These are phyloP conservation scores for Parotocinclus haroldoi DNA, from an alignment of 2,797 vertebrate genomes.

Conservation along the genomic window DNA sequence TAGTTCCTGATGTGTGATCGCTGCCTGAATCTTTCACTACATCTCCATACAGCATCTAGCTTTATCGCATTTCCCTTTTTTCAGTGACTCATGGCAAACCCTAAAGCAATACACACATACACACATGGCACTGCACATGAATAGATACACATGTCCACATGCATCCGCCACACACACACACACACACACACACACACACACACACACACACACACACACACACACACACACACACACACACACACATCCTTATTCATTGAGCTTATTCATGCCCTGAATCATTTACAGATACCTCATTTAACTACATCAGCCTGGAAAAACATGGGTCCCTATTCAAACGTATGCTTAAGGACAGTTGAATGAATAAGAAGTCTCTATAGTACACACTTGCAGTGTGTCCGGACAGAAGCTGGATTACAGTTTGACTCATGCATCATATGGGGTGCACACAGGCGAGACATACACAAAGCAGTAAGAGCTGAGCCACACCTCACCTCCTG, in stretches of 20 bases:
- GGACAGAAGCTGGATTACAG: conserved; percentile 6
- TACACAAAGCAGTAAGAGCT: conserved; percentile 1
- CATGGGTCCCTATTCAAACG: too few relatives aligned
- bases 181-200: conserved; percentile 14
- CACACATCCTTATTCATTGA: too few relatives aligned
- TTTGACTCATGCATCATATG: conserved; percentile 2
- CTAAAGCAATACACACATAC: conserved; percentile 47
- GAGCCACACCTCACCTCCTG: conserved; percentile 30
- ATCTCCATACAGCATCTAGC: conserved; percentile 48
- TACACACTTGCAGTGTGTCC: conserved; percentile 4
- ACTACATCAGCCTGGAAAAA: background rate
- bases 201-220: conserved; percentile 17
- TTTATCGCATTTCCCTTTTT: conserved; percentile 64
- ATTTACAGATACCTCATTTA: too few relatives aligned
- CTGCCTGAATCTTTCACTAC: conserved; percentile 52
- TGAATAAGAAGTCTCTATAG: background rate
- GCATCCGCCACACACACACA: conserved; percentile 12
- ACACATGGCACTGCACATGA: background rate
- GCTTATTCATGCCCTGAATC: too few relatives aligned
- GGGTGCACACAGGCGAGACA: background rate
- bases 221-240: conserved; percentile 14
- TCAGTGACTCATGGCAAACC: conserved; percentile 78
- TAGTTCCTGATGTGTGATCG: conserved; percentile 64
- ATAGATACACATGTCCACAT: conserved; percentile 21
- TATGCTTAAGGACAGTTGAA: background rate